Evolutionary conservation across 2,888 invertebrate species (phyloP).

Genomic region (Eristalis arbustorum): DNA sequence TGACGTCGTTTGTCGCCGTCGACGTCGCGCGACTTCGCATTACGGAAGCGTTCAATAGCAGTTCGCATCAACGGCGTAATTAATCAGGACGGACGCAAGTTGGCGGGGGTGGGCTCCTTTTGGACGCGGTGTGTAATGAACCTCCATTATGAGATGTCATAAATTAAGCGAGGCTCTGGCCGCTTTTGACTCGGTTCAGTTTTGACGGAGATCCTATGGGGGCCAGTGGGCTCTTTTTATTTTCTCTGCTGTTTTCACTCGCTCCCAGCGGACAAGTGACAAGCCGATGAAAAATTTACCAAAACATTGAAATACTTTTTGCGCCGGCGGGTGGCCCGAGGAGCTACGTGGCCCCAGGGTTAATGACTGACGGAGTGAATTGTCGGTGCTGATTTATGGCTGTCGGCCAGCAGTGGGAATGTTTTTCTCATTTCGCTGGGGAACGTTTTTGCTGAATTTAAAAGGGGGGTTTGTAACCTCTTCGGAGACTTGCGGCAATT

Average conservation of each 20-base stretch:
- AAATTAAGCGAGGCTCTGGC: slow-evolving; percentile 47
- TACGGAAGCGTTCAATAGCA: slow-evolving; percentile 59
- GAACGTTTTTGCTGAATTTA: not conserved
- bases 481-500: no score
- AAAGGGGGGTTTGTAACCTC: not conserved
- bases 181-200: slow-evolving; percentile 7
- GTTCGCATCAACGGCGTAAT: slow-evolving; percentile 61
- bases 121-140: slow-evolving; percentile 56
- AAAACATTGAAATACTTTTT: slow-evolving; percentile 28
- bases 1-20: slow-evolving; percentile 21
- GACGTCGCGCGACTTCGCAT: slow-evolving; percentile 33
- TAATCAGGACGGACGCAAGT: slow-evolving; percentile 38
- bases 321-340: not conserved
- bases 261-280: slow-evolving; percentile 26
- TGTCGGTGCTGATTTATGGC: slow-evolving; percentile 37
- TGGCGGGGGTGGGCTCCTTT: slow-evolving; percentile 2
- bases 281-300: slow-evolving; percentile 55
- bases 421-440: not conserved
- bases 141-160: slow-evolving; percentile 62
- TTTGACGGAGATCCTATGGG: not conserved
- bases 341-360: not conserved
- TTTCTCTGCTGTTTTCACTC: not conserved
- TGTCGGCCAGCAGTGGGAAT: not conserved
- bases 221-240: not conserved
- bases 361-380: slow-evolving; percentile 27